These are phyloP conservation scores for Tetranychus truncatus DNA, from an alignment of 2,888 invertebrate species.

Conservation along the genomic window DNA sequence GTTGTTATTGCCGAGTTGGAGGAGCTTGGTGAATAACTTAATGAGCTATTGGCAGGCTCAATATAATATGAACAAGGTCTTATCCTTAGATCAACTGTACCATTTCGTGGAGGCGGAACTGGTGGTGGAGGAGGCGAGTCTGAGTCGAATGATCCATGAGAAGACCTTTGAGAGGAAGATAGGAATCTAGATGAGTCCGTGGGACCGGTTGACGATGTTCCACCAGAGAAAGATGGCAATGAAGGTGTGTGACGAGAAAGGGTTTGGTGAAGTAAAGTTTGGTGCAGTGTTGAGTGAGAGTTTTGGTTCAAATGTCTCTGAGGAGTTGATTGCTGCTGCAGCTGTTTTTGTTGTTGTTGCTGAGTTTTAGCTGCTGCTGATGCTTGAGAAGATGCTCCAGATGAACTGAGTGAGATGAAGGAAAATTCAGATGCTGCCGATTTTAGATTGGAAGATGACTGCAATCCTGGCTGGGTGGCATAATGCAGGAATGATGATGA, in stretches of 20 bases:
- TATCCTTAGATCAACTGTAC: not conserved
- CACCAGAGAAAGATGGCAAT: not conserved
- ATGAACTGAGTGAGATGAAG: conserved; percentile 21
- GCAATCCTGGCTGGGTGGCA: conserved; percentile 18
- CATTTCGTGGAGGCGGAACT: not conserved
- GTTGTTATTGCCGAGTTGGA: not conserved
- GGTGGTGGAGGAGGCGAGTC: conserved; percentile 6
- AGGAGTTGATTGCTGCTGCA: not conserved
- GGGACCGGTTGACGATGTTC: not conserved
- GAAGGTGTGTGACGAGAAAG: not conserved
- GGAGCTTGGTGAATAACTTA: conserved; percentile 1
- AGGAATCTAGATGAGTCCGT: not conserved
- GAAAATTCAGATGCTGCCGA: conserved; percentile 27
- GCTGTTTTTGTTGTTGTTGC: not conserved
- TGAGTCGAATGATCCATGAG: conserved; percentile 3
- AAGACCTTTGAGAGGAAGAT: conserved; percentile 2
- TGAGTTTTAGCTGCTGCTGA: not conserved
- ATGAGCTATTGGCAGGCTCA: not conserved
- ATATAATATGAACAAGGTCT: not conserved
- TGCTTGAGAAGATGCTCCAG: not conserved
- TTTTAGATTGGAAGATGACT: conserved; percentile 22
- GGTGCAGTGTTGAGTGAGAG: not conserved
- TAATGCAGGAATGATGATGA: conserved; percentile 12
- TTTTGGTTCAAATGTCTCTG: not conserved
- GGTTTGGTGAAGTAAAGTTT: not conserved